These are phyloP conservation scores for Phlogophora meticulosa DNA, from an alignment of 2,888 invertebrate genomes.

Conservation along the genomic window DNA sequence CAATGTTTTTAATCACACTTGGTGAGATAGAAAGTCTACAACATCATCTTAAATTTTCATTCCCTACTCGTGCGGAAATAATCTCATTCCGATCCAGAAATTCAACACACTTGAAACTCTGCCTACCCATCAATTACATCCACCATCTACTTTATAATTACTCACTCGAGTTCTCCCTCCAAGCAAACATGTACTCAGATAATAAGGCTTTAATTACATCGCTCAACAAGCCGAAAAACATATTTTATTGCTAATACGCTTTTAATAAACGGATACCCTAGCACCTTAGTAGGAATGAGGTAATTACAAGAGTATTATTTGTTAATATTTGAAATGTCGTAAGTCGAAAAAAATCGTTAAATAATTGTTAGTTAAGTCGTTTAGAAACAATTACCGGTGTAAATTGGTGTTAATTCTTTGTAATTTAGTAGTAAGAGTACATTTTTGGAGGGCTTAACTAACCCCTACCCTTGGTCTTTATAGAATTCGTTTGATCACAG, in stretches of 20 bases:
- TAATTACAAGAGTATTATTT: constrained; percentile 45
- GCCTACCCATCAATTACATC: constrained; percentile 42
- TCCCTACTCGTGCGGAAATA: constrained; percentile 15
- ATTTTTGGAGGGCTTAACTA: not conserved
- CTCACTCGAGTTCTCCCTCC: constrained; percentile 42
- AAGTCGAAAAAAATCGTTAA: constrained; percentile 59
- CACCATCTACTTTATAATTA: constrained; percentile 57
- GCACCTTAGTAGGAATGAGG: constrained; percentile 41
- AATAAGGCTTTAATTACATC: constrained; percentile 59
- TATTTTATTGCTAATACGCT: constrained; percentile 59
- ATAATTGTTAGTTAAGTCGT: constrained; percentile 54
- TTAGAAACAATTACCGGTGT: constrained; percentile 15
- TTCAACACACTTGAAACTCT: constrained; percentile 41
- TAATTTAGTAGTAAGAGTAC: not conserved
- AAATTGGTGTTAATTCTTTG: not conserved
- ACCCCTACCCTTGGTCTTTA: not conserved
- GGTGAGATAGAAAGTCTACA: not conserved
- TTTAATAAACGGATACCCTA: constrained; percentile 60
- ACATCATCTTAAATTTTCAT: constrained; percentile 6
- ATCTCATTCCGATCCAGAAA: constrained; percentile 28
- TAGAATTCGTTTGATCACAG: no score
- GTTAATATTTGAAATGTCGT: constrained; percentile 10
- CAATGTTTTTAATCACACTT: no score
- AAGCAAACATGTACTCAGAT: constrained; percentile 48
- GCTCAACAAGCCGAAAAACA: constrained; percentile 47